Base-by-base conservation (phyloP, 2,888 invertebrate species). In the Drosophila bunnanda region DNA sequence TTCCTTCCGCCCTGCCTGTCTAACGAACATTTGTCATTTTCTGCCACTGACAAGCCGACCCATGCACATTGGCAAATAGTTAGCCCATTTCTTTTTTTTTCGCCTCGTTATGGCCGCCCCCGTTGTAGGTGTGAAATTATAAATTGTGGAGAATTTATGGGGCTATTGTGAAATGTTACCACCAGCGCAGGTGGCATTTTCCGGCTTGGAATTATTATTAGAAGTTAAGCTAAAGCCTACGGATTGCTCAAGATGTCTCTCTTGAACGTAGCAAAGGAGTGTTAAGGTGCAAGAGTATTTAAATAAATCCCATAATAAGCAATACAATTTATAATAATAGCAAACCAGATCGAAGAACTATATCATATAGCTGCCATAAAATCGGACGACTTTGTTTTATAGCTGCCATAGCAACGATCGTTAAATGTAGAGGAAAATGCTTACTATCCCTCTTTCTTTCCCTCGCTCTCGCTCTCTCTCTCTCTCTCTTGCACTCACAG, bases 21-120 rank as follows among this genome's bases (percentile, higher is more conserved):
- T 87, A 57, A 65, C 58, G 73, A 77, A 77, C 85, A 85, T 85
- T 85, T 85, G 85, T 85, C 85, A 85, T 87, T 82, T 82, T 74
- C 56, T 65, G 59, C 78, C 70, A 74, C 83, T 80, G 86, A 86
- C 86, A 83, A 75, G 86, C 76, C 60, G 56, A 71, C 73, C 81
- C 76, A 59, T 79, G 86, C 79, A 83, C 86, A 86, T 83, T 83
- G 83, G 83, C 82, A 82, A 83, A 85, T 83, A 81, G 81, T 83
- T 82, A 52, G 72, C 69, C 64, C 39, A 79, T 57, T 74, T 71
- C 38, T 22, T 52, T 55, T 41, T 48, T 25, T 4, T 41, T 48
- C 56, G 69, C 80, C 85, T 82, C 80, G 80, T 79, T 79, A 77
- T 75, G 72, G 65, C 55, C 46, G 34, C 54, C 46, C 28, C 44